These are phyloP conservation scores for Lycorma delicatula DNA, from an alignment of 1,140 invertebrate species.

Conservation along the genomic window DNA sequence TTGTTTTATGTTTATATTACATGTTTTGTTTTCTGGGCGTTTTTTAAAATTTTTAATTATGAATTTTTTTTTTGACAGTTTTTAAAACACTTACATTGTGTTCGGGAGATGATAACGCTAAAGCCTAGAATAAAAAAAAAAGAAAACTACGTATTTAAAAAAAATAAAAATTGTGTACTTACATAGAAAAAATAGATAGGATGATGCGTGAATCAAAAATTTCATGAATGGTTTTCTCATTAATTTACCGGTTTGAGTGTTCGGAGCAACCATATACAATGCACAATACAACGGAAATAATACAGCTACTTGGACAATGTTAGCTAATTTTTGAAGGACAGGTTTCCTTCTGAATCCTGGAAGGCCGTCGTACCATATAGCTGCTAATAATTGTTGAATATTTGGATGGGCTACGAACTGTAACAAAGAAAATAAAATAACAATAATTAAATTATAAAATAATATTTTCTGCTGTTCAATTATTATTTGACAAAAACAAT, in stretches of 20 bases:
- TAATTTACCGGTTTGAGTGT: conserved; percentile 61
- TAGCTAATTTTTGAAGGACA: conserved; percentile 53
- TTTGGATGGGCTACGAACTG: conserved; percentile 90
- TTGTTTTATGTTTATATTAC: too few species aligned
- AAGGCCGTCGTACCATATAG: conserved; percentile 87
- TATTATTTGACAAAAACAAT: too few species aligned
- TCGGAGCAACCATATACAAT: conserved; percentile 71
- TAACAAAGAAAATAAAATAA: conserved; percentile 24
- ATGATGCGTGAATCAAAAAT: conserved; percentile 84
- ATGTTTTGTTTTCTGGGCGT: too few species aligned
- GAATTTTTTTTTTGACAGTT: too few species aligned
- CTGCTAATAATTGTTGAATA: conserved; percentile 81
- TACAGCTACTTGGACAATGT: conserved; percentile 63
- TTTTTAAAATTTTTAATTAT: too few species aligned
- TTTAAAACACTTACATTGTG: too few species aligned
- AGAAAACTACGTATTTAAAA: neutral
- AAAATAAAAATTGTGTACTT: conserved; percentile 37
- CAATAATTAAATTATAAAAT: too few species aligned
- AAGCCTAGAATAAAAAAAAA: neutral
- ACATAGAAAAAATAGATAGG: conserved; percentile 87
- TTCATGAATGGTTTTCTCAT: conserved; percentile 91
- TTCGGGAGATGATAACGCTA: too few species aligned
- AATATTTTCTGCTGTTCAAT: too few species aligned
- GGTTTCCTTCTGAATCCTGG: conserved; percentile 78
- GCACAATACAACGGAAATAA: conserved; percentile 80